Conservation (phyloP, 2,113 vertebrate species). For the Illadopsis cleaveri region DNA sequence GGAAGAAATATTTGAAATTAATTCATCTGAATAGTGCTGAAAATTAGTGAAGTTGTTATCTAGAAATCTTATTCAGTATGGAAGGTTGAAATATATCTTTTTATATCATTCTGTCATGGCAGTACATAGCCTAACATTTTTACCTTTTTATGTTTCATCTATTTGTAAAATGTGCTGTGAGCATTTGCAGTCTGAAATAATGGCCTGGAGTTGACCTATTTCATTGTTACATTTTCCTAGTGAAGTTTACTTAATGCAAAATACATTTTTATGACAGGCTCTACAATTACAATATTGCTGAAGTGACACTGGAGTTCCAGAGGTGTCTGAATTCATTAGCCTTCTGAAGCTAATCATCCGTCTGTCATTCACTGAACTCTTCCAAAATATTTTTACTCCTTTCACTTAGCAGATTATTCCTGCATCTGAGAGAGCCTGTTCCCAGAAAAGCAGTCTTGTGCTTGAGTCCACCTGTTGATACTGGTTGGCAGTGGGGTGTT, state of each 20-base stretch:
- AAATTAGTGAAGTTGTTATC: neutral
- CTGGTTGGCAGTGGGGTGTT: neutral
- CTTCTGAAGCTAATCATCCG: constrained; percentile 6
- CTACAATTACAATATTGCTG: constrained; percentile 31
- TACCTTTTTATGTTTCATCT: constrained; percentile 10
- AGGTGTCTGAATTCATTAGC: constrained; percentile 52
- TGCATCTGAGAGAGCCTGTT: neutral
- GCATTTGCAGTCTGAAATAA: constrained; percentile 6
- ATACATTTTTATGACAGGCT: constrained; percentile 41
- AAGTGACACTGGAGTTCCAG: constrained; percentile 1
- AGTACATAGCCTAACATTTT: neutral
- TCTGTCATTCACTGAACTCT: constrained; percentile 29
- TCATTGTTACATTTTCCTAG: constrained; percentile 27
- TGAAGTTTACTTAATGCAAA: constrained; percentile 46
- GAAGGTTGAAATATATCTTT: neutral
- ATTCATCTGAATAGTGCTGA: neutral
- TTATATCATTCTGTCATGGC: neutral
- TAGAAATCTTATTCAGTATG: neutral
- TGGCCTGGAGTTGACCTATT: neutral
- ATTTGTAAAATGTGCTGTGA: neutral
- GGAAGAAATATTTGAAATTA: neutral
- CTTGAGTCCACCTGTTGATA: constrained; percentile 14
- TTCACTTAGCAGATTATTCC: constrained; percentile 32
- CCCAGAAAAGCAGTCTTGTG: constrained; percentile 30
- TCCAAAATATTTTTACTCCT: neutral